These are phyloP conservation scores for Lasiommata megera DNA, from an alignment of 2,888 invertebrate species.

Conservation along the genomic window DNA sequence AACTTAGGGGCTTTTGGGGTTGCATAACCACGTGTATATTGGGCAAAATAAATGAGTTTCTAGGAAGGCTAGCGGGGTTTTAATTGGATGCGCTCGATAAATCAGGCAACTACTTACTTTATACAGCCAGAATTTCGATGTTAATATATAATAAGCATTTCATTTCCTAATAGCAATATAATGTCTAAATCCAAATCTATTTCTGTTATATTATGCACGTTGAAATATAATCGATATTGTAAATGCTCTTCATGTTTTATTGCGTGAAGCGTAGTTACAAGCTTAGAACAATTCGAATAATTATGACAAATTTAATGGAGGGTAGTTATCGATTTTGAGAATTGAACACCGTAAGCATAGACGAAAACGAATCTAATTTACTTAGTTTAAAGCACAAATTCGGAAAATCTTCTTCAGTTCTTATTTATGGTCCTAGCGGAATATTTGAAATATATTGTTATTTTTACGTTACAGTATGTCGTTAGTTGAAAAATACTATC, in stretches of 20 bases:
- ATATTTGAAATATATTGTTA: too few species aligned
- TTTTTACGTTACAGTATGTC: too few species aligned
- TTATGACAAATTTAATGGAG: too few species aligned
- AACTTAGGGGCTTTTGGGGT: constrained; percentile 20
- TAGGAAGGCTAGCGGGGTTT: constrained; percentile 23
- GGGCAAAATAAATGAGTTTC: constrained; percentile 21
- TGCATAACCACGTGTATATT: constrained; percentile 19
- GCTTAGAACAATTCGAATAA: too few species aligned
- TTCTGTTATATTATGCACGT: background rate
- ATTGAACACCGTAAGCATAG: too few species aligned
- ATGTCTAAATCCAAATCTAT: constrained; percentile 13
- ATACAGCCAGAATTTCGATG: constrained; percentile 17
- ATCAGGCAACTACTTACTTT: constrained; percentile 21
- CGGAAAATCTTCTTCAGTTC: too few species aligned
- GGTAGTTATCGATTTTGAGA: too few species aligned
- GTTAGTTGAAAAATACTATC: too few species aligned
- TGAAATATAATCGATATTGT: background rate
- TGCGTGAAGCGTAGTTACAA: too few species aligned
- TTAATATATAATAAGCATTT: constrained; percentile 11
- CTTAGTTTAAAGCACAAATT: too few species aligned
- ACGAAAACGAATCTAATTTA: too few species aligned
- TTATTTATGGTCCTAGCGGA: too few species aligned
- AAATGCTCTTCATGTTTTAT: background rate
- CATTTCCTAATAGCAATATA: constrained; percentile 18
- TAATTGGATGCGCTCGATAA: constrained; percentile 37